Evolutionary conservation across 2,797 vertebrate species (phyloP).

Genomic region (Poecile montanus): DNA sequence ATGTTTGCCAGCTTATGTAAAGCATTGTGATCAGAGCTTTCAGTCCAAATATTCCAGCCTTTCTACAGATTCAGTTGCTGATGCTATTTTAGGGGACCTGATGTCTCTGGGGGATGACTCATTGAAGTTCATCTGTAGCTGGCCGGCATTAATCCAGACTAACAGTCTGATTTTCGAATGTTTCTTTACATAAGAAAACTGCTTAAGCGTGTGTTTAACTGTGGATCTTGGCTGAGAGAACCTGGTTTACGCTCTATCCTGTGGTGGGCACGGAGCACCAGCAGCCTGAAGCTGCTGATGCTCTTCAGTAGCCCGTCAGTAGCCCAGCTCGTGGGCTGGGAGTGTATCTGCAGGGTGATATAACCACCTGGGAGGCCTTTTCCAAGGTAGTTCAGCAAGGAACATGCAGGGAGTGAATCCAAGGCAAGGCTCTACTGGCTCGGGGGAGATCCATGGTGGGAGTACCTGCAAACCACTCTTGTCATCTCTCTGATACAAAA

Average conservation of each 20-base stretch:
- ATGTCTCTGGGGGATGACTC: constrained; percentile 59
- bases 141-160: constrained; percentile 38
- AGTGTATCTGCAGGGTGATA: background rate
- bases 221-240: background rate
- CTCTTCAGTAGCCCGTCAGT: background rate
- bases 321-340: fast-evolving
- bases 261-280: fast-evolving
- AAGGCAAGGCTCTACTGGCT: fast-evolving
- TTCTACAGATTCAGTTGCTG: constrained; percentile 46
- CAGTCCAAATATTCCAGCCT: constrained; percentile 8
- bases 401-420: background rate
- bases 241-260: background rate
- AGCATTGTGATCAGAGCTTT: constrained; percentile 4
- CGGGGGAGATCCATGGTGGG: background rate
- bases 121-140: constrained; percentile 54
- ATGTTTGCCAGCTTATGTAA: background rate
- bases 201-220: background rate
- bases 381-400: background rate
- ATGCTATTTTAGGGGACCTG: constrained; percentile 62
- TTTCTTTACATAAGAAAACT: background rate
- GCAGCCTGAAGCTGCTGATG: background rate
- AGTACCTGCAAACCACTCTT: background rate
- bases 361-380: background rate
- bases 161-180: background rate
- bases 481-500: background rate